These are phyloP conservation scores for Pangasius mekongensis DNA, from an alignment of 2,797 vertebrate species.

Conservation along the genomic window DNA sequence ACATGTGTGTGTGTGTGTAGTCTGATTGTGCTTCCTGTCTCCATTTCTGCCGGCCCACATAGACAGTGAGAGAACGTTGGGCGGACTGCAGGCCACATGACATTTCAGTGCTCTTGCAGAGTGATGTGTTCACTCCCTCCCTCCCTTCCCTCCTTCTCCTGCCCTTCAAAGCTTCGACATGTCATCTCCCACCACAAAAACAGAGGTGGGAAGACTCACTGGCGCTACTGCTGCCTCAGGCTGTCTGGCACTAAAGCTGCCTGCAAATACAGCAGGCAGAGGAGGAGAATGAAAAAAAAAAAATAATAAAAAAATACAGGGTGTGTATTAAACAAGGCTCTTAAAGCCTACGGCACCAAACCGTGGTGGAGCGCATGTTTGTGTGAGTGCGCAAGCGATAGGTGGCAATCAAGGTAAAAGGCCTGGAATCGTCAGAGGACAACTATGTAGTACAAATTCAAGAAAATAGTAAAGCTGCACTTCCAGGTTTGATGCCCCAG, in stretches of 20 bases:
- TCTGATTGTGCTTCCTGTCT: constrained; percentile 72
- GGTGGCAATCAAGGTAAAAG: constrained; percentile 30
- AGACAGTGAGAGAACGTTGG: constrained; percentile 70
- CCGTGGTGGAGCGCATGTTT: constrained; percentile 39
- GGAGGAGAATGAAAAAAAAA: constrained; percentile 62
- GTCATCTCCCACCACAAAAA: constrained; percentile 88
- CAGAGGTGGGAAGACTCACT: constrained; percentile 89
- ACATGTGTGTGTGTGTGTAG: constrained; percentile 31
- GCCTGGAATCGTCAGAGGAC: neutral
- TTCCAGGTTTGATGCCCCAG: neutral
- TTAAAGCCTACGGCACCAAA: constrained; percentile 56
- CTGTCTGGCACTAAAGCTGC: constrained; percentile 86
- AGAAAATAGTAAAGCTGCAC: neutral
- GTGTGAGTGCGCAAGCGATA: constrained; percentile 31
- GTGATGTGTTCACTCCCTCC: constrained; percentile 58
- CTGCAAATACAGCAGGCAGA: constrained; percentile 81
- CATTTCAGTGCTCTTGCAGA: constrained; percentile 69
- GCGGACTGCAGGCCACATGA: constrained; percentile 82
- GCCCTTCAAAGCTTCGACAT: constrained; percentile 86
- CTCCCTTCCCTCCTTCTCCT: constrained; percentile 72
- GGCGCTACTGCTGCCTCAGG: constrained; percentile 86
- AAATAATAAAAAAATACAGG: constrained; percentile 48
- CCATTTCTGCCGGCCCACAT: constrained; percentile 82
- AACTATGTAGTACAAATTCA: neutral
- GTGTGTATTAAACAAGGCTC: constrained; percentile 61